Base-by-base conservation (phyloP, 2,113 vertebrate species). In the Sinocyclocheilus anophthalmus region DNA sequence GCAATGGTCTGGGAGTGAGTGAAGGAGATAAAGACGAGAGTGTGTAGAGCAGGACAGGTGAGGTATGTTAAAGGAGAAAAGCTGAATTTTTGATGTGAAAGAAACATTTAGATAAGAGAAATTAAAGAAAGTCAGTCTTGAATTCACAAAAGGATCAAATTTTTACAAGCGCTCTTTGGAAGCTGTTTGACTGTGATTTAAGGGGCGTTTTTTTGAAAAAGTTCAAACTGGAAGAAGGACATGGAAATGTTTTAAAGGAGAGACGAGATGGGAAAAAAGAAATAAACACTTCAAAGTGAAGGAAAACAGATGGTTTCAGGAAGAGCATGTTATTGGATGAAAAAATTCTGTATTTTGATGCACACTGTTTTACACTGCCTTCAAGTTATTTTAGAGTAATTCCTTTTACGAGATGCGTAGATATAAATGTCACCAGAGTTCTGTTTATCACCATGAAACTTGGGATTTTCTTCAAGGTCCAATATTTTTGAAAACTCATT, bases 91-190 rank as follows among this genome's bases (percentile, higher is more conserved):
- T 33, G 7, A 26, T 80, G 16, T 61, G 77, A 2, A 53, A 75
- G 81, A 91, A 91, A 92, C 86, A 90, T 92, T 88, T 90, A 65
- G 69, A 83, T 75, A 50, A 55, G 86, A 86, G 76, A 83, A 73
- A 42, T 8, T 4, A 37, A 76, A 16, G 12, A 48, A 57, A 57
- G 7, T 6, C 16, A 50, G 14, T 77, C 73, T 18, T 0, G 42
- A 53, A 45, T 22, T 85, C 59, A 63, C 88, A 85, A 87, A 85
- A 88, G 78, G 65, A 57, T 83, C 81, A 61, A 24, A 10, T 37
- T 88, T 91, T 83, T 79, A 86, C 73, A 80, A 83, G 76, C 81
- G 9, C 87, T 77, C 88, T 77, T 89, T 75, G 86, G 73, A 76
- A 79, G 22, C 33, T 2, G 22, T n/a, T 8, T 73, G 75, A 87